Conservation (phyloP, 2,113 vertebrate species). For the Alaudala cheleensis region DNA sequence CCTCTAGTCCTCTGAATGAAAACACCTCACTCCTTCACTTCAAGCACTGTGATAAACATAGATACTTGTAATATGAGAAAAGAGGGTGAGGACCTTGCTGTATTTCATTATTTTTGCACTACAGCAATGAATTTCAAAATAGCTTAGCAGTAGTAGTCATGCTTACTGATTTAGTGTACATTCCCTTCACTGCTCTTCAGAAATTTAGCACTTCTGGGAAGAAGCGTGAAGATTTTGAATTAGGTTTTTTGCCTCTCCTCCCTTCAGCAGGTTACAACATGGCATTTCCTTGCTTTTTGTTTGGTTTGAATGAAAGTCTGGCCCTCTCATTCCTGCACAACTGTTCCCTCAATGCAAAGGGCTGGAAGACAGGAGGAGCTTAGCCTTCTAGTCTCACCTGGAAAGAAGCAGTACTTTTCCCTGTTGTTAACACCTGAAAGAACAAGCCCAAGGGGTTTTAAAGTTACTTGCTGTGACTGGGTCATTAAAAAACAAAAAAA, state of each 20-base stretch:
- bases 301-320: background rate
- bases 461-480: background rate
- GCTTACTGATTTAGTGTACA: background rate
- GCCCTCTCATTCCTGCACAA: background rate
- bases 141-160: conserved; percentile 1
- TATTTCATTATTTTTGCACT: conserved; percentile 23
- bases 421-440: background rate
- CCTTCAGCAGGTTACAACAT: background rate
- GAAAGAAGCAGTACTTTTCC: background rate
- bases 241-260: background rate
- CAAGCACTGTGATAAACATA: conserved; percentile 34
- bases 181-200: background rate
- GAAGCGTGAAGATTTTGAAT: background rate
- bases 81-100: conserved; percentile 15
- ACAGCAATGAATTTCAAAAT: conserved; percentile 6
- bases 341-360: background rate
- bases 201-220: background rate
- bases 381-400: background rate
- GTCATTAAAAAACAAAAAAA: background rate
- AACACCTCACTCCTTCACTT: background rate
- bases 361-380: background rate
- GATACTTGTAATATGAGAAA: conserved; percentile 26
- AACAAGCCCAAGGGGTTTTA: background rate
- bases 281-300: background rate
- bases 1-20: conserved; percentile 29